A percentile compares a stretch with the other conserved stretches of the same genome.
Conservation (phyloP, 2,113 vertebrate species). For the Trinectes maculatus region DNA sequence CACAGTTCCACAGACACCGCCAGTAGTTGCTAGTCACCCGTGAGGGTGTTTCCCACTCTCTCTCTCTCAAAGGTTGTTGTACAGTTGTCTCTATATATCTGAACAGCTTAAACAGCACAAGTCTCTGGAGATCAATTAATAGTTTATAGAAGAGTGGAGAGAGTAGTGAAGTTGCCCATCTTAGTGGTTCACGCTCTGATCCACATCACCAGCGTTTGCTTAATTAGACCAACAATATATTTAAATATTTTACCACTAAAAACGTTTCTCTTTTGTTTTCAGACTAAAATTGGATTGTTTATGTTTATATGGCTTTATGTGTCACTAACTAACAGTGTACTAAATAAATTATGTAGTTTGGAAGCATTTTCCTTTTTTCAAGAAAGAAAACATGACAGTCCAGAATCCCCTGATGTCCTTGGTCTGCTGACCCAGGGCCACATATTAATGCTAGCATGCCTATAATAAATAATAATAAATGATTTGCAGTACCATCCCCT, state of each 20-base stretch:
- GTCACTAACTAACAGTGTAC: neutral
- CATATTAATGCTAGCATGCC: no score
- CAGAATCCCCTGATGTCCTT: neutral
- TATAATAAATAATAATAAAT: neutral
- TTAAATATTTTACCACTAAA: slow-evolving; percentile 55
- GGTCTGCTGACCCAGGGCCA: neutral
- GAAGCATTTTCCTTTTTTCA: slow-evolving; percentile 1
- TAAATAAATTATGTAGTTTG: slow-evolving; percentile 46
- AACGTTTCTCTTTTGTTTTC: slow-evolving; percentile 59
- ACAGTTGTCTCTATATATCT: slow-evolving; percentile 65
- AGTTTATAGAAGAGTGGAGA: slow-evolving; percentile 75
- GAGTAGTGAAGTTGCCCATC: slow-evolving; percentile 74
- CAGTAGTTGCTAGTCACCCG: slow-evolving; percentile 18
- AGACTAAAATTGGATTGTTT: neutral
- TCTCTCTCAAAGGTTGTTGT: slow-evolving; percentile 60
- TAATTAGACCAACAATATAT: slow-evolving; percentile 77
- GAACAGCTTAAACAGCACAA: slow-evolving; percentile 72
- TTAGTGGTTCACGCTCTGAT: slow-evolving; percentile 73
- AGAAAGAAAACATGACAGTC: slow-evolving; percentile 16
- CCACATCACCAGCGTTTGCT: slow-evolving; percentile 49
- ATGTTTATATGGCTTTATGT: slow-evolving; percentile 31
- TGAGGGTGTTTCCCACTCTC: slow-evolving; percentile 33
- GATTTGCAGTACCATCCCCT: no score
- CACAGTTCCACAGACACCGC: slow-evolving; percentile 35
- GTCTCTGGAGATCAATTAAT: slow-evolving; percentile 82